Conservation (phyloP, 2,113 vertebrate species). For the Trichechus manatus region DNA sequence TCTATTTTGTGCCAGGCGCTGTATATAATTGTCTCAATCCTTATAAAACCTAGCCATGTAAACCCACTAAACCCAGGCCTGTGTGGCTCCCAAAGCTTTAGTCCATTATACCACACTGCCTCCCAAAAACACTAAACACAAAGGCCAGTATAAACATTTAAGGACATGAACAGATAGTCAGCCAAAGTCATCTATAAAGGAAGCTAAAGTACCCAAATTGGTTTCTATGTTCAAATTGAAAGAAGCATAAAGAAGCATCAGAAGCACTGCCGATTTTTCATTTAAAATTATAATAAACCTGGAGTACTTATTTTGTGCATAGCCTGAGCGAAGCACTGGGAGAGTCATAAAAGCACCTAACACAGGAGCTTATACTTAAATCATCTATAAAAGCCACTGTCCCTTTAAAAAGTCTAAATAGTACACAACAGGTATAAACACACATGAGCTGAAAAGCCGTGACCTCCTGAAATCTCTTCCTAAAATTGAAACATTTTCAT, state of each 20-base stretch:
- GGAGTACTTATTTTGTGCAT: background rate
- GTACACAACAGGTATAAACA: constrained; percentile 15
- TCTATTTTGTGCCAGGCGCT: constrained; percentile 54
- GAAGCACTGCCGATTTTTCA: background rate
- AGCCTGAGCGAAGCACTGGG: background rate
- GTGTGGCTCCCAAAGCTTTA: background rate
- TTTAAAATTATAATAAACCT: constrained; percentile 2
- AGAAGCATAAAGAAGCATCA: background rate
- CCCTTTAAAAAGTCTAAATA: background rate
- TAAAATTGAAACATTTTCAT: constrained; percentile 46
- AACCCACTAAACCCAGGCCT: constrained; percentile 35
- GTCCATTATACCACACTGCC: constrained; percentile 31
- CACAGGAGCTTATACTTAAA: background rate
- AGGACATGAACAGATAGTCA: background rate
- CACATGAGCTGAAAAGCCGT: background rate
- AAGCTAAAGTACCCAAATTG: background rate
- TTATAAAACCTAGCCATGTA: constrained; percentile 61
- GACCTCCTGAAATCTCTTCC: background rate
- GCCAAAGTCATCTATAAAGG: background rate
- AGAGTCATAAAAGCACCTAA: background rate
- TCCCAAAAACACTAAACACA: background rate
- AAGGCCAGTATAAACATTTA: background rate
- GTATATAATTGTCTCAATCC: constrained; percentile 50
- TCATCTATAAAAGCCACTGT: background rate
- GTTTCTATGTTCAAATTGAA: constrained; percentile 56